Evolutionary conservation across 2,113 vertebrate species (phyloP).

Genomic region (Malurus alboscapulatus): DNA sequence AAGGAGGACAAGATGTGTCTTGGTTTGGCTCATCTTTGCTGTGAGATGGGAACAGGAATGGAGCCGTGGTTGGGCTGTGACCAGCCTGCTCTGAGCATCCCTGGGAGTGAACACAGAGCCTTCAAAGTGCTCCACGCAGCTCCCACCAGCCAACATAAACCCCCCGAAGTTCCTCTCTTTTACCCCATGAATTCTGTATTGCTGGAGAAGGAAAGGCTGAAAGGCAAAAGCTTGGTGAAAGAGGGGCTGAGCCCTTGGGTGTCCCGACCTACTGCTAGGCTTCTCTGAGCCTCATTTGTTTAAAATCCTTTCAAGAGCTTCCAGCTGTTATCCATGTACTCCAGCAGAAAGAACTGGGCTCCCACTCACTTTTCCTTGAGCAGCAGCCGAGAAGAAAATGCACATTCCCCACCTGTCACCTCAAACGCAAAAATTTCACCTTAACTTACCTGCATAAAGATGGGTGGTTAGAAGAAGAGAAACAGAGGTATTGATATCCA

Average conservation of each 20-base stretch:
- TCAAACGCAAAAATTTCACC: not conserved
- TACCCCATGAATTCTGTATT: not conserved
- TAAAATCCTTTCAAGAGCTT: not conserved
- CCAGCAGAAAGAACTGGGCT: not conserved
- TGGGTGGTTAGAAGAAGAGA: not conserved
- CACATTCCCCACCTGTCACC: not conserved
- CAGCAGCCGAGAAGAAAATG: not conserved
- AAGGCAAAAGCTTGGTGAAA: not conserved
- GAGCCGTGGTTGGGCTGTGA: fast-evolving
- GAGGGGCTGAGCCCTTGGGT: not conserved
- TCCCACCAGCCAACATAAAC: fast-evolving
- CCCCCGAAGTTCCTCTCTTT: not conserved
- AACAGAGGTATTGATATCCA: not conserved
- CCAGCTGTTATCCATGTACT: not conserved
- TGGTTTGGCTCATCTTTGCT: not conserved
- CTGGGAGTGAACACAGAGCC: not conserved
- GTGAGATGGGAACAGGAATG: not conserved
- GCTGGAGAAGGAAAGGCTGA: not conserved
- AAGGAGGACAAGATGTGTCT: not conserved
- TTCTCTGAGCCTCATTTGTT: not conserved
- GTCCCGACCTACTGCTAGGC: not conserved
- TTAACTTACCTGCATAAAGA: not conserved
- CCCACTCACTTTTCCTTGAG: not conserved
- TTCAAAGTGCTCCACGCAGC: not conserved
- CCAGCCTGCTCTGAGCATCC: not conserved